Base-by-base conservation (phyloP, 2,888 invertebrate species). In the Temnothorax rugatulus region DNA sequence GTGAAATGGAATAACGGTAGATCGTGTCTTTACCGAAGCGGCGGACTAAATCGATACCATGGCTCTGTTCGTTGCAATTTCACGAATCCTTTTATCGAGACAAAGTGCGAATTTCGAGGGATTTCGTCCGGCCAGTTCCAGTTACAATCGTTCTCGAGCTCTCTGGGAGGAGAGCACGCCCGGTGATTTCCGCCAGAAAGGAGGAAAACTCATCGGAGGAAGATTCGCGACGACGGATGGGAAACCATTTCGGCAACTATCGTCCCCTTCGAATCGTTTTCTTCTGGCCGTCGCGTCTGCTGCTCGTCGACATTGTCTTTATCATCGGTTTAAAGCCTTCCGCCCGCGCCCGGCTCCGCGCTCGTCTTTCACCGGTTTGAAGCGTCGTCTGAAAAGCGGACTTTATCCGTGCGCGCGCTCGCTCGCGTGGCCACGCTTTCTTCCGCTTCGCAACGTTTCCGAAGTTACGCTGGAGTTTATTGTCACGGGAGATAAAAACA, bases 271-370 rank as follows among this genome's bases (percentile, higher is more conserved):
- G 69, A 52, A n/a, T 66, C 69, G n/a, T 38, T 54, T 18, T 68
- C 47, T 41, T 76, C 29, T 47, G 44, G 5, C 47, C 69, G 15
- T 71, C 61, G 44, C 50, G 74, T 75, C 11, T 15, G 41, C 54
- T 29, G 52, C 61, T 74, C 85, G 85, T 64, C 86, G 79, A 11
- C 68, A 47, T 81, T 71, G 71, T 81, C 59, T 81, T 71, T 61
- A 69, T 68, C 47, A 68, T 68, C 59, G 71, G 57, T 71, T 81
- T 71, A 71, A 81, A 71, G 25, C 71, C 59, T 59, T 59, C 69
- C 66, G 54, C 76, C 66, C 13, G n/a, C 66, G 54, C 76, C 66
- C 13, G n/a, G 21, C 50, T 44, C 57, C 68, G 68, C 66, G 68
- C 25, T 54, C n/a, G 69, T 69, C 59, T 15, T 47, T 69, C 69